phyloP scores from a whole-genome alignment of 2,888 invertebrate species.

The Hyposoter dolosus region DNA sequence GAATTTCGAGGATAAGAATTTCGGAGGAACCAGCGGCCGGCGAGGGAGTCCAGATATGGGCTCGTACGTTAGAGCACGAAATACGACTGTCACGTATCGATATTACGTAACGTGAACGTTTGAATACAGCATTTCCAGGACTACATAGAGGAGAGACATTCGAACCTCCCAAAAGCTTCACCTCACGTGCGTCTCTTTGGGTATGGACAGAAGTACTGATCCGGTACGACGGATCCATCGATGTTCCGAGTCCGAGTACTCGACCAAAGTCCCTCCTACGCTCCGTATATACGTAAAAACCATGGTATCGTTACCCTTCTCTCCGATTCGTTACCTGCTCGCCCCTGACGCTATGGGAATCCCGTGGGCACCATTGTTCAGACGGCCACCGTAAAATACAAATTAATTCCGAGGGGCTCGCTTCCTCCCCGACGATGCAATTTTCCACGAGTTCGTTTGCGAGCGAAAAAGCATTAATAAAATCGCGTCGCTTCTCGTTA shows the following conservation, averaged over 20 bases:
- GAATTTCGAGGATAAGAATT: no score
- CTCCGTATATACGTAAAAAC: conserved; percentile 54
- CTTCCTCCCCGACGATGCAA: conserved; percentile 32
- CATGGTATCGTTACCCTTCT: conserved; percentile 53
- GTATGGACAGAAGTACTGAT: conserved; percentile 42
- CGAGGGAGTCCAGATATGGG: conserved; percentile 19
- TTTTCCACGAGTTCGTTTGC: conserved; percentile 48
- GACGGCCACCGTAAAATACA: conserved; percentile 59
- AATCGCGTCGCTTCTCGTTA: conserved; percentile 8
- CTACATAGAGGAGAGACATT: conserved; percentile 41
- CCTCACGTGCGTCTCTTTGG: conserved; percentile 9
- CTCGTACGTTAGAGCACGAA: conserved; percentile 64
- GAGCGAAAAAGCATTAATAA: conserved; percentile 50
- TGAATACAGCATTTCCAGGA: conserved; percentile 28
- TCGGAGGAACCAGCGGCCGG: conserved; percentile 10
- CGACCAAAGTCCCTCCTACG: conserved; percentile 50
- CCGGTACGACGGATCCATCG: conserved; percentile 27
- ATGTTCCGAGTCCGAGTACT: conserved; percentile 30
- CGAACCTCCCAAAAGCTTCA: conserved; percentile 53
- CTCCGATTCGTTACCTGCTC: neutral
- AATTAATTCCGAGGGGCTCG: conserved; percentile 63
- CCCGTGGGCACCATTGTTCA: conserved; percentile 61
- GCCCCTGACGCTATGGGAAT: conserved; percentile 62
- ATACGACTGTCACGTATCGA: conserved; percentile 71
- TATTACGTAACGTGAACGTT: conserved; percentile 66